Evolutionary conservation across 2,797 vertebrate species (phyloP).

Genomic region (Sebastes minor): DNA sequence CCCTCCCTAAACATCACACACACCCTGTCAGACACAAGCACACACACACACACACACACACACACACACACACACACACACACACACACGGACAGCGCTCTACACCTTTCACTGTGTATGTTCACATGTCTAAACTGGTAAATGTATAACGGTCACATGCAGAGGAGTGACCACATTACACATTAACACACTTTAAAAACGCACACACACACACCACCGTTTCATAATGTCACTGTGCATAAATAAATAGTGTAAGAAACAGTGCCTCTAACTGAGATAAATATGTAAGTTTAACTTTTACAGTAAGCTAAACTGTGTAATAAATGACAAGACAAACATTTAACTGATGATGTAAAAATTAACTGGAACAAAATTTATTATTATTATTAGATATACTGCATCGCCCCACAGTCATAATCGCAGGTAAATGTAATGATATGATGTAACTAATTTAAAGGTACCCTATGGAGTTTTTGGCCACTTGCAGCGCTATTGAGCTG

Average conservation of each 20-base stretch:
- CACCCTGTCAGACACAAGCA: slow-evolving; percentile 23
- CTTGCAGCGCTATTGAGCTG: neutral
- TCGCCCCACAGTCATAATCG: neutral
- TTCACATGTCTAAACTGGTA: slow-evolving; percentile 33
- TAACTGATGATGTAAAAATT: neutral
- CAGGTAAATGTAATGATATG: neutral
- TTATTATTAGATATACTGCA: neutral
- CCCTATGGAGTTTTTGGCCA: neutral
- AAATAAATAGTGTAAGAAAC: neutral
- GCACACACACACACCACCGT: neutral
- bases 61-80: slow-evolving; percentile 35
- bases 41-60: slow-evolving; percentile 10
- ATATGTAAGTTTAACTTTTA: neutral
- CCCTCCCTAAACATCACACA: slow-evolving; percentile 35
- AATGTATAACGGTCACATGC: slow-evolving; percentile 20
- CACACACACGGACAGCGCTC: slow-evolving; percentile 1
- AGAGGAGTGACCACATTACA: slow-evolving; percentile 21
- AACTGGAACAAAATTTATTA: neutral
- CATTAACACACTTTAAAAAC: slow-evolving; percentile 7
- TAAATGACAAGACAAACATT: neutral
- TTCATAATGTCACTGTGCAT: neutral
- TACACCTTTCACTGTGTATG: slow-evolving; percentile 12
- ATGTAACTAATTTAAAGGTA: neutral
- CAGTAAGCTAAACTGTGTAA: neutral
- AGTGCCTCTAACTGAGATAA: neutral